phyloP scores from a whole-genome alignment of 2,113 vertebrate genomes.

The Tragulus kanchil region DNA sequence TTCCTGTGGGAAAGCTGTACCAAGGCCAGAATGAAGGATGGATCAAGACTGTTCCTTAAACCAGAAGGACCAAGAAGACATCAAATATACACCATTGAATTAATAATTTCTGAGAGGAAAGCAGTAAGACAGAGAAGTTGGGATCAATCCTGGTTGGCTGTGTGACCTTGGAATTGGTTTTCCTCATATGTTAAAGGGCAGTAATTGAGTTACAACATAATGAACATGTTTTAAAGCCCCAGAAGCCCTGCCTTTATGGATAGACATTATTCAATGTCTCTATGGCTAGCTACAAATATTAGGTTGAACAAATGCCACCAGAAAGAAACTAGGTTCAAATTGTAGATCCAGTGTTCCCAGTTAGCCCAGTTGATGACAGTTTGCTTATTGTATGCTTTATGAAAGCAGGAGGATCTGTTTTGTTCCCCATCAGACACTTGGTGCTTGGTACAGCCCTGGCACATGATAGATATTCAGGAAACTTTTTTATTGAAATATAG shows the following conservation, averaged over 20 bases:
- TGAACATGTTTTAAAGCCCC: conserved; percentile 1
- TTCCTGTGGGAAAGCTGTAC: neutral
- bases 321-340: conserved; percentile 23
- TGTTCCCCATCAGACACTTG: neutral
- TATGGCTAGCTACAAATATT: neutral
- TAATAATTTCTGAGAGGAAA: neutral
- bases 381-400: neutral
- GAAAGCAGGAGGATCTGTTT: neutral
- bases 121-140: neutral
- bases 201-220: neutral
- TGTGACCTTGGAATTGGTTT: neutral
- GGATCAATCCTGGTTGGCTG: neutral
- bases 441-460: neutral
- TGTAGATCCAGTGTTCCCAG: neutral
- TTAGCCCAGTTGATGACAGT: neutral
- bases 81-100: neutral
- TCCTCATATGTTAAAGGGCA: neutral
- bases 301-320: neutral
- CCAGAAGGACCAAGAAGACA: neutral
- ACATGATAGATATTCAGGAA: neutral
- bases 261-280: neutral
- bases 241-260: neutral
- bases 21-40: neutral
- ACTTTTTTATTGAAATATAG: neutral
- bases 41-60: neutral